phyloP scores from a whole-genome alignment of 2,888 invertebrate species.

The Cerceris ruficornis region DNA sequence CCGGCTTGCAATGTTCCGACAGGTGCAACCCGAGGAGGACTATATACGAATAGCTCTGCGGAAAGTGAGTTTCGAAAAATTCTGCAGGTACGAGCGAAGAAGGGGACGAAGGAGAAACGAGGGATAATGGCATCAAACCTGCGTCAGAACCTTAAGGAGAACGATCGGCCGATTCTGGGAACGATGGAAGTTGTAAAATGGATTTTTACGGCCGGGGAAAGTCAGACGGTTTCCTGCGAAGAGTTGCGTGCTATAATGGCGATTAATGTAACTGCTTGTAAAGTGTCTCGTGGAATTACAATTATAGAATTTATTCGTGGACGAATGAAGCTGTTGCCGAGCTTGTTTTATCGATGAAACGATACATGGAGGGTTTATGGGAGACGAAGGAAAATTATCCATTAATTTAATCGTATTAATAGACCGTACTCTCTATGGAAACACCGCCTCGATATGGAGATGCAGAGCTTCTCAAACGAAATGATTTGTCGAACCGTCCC shows the following conservation, averaged over 20 bases:
- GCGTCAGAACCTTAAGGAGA: slow-evolving; percentile 1
- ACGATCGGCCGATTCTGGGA: background rate
- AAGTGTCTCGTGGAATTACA: too few relatives aligned
- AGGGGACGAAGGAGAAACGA: slow-evolving; percentile 4
- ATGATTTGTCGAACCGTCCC: slow-evolving; percentile 49
- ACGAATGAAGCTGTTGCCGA: too few relatives aligned
- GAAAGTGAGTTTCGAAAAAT: slow-evolving; percentile 13
- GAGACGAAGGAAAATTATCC: too few relatives aligned
- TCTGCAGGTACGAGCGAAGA: background rate
- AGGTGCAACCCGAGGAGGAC: slow-evolving; percentile 11
- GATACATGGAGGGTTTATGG: too few relatives aligned
- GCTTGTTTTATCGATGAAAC: too few relatives aligned
- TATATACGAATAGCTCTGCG: slow-evolving; percentile 8
- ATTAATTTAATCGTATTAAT: too few relatives aligned
- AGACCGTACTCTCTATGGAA: background rate
- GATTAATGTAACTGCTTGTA: too few relatives aligned
- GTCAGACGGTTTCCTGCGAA: too few relatives aligned
- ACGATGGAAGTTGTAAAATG: background rate
- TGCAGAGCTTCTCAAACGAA: background rate
- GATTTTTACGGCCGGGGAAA: too few relatives aligned
- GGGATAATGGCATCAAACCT: slow-evolving; percentile 8
- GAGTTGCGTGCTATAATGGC: too few relatives aligned
- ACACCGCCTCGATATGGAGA: background rate
- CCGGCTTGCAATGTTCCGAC: slow-evolving; percentile 10
- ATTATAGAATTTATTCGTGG: too few relatives aligned